phyloP scores from a whole-genome alignment of 2,888 invertebrate genomes.

The Protonemura montana region DNA sequence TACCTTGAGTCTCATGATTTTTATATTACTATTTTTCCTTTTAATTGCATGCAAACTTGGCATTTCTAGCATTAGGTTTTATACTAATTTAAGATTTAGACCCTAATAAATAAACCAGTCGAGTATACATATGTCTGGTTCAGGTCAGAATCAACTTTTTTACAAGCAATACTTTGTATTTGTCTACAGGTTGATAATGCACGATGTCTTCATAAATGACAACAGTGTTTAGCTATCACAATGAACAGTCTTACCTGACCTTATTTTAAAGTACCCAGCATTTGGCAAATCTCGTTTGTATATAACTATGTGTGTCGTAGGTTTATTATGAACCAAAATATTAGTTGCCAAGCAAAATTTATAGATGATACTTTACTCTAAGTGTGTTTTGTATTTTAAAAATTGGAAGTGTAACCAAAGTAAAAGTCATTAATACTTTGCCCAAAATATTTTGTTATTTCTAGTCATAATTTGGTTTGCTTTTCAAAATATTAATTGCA shows the following conservation, averaged over 20 bases:
- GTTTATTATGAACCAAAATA: not conserved
- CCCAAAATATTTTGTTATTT: constrained; percentile 33
- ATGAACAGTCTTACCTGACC: not conserved
- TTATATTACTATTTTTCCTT: not conserved
- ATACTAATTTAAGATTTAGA: not conserved
- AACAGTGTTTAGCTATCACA: not conserved
- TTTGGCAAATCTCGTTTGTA: not conserved
- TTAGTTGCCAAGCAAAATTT: constrained; percentile 3
- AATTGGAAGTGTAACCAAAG: constrained; percentile 36
- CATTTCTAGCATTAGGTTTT: not conserved
- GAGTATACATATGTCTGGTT: not conserved
- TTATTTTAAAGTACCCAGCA: not conserved
- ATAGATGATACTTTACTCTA: not conserved
- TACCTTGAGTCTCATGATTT: not conserved
- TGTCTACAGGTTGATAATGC: not conserved
- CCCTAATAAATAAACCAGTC: not conserved
- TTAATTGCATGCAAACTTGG: not conserved
- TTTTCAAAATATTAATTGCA: not conserved
- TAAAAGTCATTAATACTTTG: constrained; percentile 25
- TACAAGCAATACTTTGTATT: not conserved
- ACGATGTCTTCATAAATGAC: not conserved
- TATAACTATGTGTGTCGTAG: not conserved
- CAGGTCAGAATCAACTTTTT: not conserved
- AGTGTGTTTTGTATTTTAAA: not conserved
- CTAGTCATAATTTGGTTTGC: constrained; percentile 41